Evolutionary conservation across 2,113 vertebrate species (phyloP).

Genomic region (Amphilophus citrinellus): DNA sequence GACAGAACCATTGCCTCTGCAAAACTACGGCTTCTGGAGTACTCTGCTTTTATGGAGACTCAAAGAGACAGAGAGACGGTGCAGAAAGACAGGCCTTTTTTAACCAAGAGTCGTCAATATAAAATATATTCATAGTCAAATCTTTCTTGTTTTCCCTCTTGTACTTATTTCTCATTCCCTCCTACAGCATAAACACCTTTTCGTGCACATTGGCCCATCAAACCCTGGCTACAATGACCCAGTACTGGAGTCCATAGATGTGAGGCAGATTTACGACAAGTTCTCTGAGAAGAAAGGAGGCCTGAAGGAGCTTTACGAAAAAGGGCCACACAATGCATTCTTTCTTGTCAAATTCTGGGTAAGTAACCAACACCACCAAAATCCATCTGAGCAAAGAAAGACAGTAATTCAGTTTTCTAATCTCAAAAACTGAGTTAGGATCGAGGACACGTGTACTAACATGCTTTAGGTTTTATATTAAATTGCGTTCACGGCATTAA

Average conservation of each 20-base stretch:
- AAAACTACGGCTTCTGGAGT: conserved; percentile 93
- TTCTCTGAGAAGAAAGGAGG: conserved; percentile 97
- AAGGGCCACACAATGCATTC: conserved; percentile 93
- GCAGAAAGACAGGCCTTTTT: conserved; percentile 31
- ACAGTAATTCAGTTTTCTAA: neutral
- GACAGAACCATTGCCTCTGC: conserved; percentile 93
- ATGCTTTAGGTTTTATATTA: neutral
- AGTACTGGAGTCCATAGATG: conserved; percentile 92
- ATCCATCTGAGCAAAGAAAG: neutral
- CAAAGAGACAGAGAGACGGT: conserved; percentile 94
- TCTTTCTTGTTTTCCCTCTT: neutral
- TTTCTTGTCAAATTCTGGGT: conserved; percentile 98
- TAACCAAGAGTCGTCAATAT: neutral
- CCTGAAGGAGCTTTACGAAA: conserved; percentile 95
- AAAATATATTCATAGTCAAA: too few relatives aligned
- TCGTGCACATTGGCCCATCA: conserved; percentile 94
- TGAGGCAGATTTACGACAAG: conserved; percentile 97
- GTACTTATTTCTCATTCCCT: neutral
- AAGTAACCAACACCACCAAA: conserved; percentile 29
- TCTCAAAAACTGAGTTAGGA: neutral
- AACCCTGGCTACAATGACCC: conserved; percentile 93
- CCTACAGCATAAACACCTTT: conserved; percentile 94
- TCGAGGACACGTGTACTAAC: neutral
- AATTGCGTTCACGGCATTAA: neutral
- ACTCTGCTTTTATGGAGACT: conserved; percentile 94